Conservation (phyloP, 1,140 invertebrate genomes). For the Meloidogyne chitwoodi region DNA sequence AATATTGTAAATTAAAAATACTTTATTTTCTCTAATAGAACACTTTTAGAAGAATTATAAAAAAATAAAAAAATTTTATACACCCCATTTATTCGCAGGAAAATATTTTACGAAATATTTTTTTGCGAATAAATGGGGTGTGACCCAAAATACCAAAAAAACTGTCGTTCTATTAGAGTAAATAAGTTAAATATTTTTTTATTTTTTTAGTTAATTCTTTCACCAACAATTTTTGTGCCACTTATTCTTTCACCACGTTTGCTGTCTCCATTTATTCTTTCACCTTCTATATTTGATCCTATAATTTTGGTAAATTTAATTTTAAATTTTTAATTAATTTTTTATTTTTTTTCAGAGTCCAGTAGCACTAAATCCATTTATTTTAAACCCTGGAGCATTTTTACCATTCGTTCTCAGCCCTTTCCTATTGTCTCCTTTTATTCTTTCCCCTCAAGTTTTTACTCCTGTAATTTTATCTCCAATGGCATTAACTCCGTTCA, state of each 20-base stretch:
- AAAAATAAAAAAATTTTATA: too few relatives aligned
- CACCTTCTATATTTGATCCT: slow-evolving; percentile 44
- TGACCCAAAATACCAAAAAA: too few relatives aligned
- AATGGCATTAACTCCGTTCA: slow-evolving; percentile 50
- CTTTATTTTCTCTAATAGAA: too few relatives aligned
- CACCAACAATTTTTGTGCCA: slow-evolving; percentile 45
- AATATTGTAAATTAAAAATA: too few relatives aligned
- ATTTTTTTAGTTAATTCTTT: slow-evolving; percentile 27
- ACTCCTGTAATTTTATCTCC: slow-evolving; percentile 50
- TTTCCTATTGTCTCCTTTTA: slow-evolving; percentile 35
- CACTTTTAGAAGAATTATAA: too few relatives aligned
- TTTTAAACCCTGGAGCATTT: slow-evolving; percentile 31
- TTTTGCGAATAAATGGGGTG: too few relatives aligned
- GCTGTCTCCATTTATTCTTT: slow-evolving; percentile 45
- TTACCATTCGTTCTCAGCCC: slow-evolving; percentile 28
- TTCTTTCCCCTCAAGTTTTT: slow-evolving; percentile 48
- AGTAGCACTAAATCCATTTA: slow-evolving; percentile 48
- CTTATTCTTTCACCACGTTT: slow-evolving; percentile 42
- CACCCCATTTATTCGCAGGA: too few relatives aligned
- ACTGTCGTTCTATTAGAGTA: too few relatives aligned
- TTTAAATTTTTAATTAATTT: neutral
- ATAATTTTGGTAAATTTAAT: slow-evolving; percentile 35
- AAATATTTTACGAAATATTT: too few relatives aligned
- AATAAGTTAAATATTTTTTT: too few relatives aligned
- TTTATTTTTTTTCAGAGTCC: slow-evolving; percentile 24